A percentile compares a stretch with the other conserved stretches of the same genome.
Conservation (phyloP, 2,888 invertebrate genomes). For the Lasioglossum calceatum region DNA sequence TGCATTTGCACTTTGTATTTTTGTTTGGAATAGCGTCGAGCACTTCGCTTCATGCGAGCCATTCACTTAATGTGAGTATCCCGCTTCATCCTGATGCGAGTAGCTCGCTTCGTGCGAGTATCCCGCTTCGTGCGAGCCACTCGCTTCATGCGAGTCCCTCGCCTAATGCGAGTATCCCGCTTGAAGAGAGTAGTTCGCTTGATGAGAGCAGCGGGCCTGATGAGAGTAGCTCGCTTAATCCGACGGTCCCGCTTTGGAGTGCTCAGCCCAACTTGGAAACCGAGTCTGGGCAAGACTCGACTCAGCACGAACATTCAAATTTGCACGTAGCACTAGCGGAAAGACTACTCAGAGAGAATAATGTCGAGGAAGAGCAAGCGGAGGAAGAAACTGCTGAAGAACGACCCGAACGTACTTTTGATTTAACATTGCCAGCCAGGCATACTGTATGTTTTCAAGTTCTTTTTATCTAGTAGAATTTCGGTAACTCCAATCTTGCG, state of each 20-base stretch:
- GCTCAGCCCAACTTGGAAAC: background rate
- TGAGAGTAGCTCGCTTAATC: background rate
- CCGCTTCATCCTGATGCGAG: background rate
- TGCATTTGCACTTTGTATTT: no score
- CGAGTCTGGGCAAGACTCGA: no score
- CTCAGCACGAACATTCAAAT: no score
- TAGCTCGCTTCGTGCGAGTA: background rate
- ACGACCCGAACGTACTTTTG: conserved; percentile 80
- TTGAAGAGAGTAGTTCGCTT: background rate
- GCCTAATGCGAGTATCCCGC: no score
- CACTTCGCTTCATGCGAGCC: background rate
- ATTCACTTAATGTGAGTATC: background rate
- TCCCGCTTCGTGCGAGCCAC: no score
- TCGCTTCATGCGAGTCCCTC: no score
- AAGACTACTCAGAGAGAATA: background rate
- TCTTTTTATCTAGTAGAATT: background rate
- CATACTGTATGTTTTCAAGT: conserved; percentile 84
- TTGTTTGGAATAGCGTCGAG: background rate
- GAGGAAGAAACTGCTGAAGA: conserved; percentile 42
- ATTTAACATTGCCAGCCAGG: conserved; percentile 86
- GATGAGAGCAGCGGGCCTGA: no score
- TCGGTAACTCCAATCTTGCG: background rate
- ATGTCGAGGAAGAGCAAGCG: background rate
- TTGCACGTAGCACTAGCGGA: background rate
- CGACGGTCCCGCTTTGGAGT: background rate